These are phyloP conservation scores for Elanus axillaris DNA, from an alignment of 2,113 vertebrate genomes.

Conservation along the genomic window DNA sequence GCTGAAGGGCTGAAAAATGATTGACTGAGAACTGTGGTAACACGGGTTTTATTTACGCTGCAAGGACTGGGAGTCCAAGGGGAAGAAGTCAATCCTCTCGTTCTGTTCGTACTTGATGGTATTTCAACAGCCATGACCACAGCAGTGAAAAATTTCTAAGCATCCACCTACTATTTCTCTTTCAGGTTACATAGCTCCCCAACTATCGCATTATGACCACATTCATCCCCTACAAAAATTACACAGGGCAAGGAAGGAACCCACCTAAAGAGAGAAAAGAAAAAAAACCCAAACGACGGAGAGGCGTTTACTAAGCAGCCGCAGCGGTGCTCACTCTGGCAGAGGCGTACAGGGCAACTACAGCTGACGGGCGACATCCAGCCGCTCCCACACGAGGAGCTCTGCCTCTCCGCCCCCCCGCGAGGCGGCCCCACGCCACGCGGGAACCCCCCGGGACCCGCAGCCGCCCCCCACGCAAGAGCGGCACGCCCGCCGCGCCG, in stretches of 20 bases:
- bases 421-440: neutral
- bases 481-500: neutral
- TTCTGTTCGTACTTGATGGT: accelerated
- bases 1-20: neutral
- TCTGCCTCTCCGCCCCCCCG: too few species aligned
- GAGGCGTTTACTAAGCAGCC: accelerated
- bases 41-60: accelerated
- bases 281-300: accelerated
- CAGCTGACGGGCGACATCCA: neutral
- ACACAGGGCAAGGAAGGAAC: accelerated
- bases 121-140: accelerated
- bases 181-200: accelerated
- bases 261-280: neutral
- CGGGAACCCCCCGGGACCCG: neutral
- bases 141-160: neutral
- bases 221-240: accelerated
- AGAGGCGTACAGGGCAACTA: accelerated
- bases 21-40: accelerated
- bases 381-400: neutral
- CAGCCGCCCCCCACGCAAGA: neutral
- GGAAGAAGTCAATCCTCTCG: too few species aligned
- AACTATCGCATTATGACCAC: accelerated
- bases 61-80: neutral
- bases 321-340: neutral
- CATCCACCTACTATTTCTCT: neutral